Percentiles rank a stretch among this genome's conserved stretches.
These are phyloP conservation scores for Hypomesus transpacificus DNA, from an alignment of 2,113 vertebrate genomes.

Conservation along the genomic window DNA sequence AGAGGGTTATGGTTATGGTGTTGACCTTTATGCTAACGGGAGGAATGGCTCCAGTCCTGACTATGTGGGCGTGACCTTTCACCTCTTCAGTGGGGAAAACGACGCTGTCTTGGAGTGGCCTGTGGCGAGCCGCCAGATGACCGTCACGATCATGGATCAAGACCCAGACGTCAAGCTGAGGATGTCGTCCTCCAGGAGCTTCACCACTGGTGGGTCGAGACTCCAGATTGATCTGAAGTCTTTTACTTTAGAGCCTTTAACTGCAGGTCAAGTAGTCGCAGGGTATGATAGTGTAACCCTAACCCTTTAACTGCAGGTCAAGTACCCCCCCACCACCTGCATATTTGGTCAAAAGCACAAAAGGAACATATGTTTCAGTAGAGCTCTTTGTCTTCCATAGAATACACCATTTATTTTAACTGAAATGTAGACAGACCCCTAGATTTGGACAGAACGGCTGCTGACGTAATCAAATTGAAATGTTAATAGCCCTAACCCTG, in stretches of 20 bases:
- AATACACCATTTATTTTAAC: not conserved
- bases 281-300: too few relatives aligned
- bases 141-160: constrained; percentile 80
- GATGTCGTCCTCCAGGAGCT: constrained; percentile 84
- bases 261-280: too few relatives aligned
- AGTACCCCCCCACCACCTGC: not conserved
- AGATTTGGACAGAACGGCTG: too few relatives aligned
- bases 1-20: constrained; percentile 82
- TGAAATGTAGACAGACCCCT: not conserved
- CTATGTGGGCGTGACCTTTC: constrained; percentile 72
- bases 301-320: not conserved
- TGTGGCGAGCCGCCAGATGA: constrained; percentile 74
- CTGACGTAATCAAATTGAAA: too few relatives aligned
- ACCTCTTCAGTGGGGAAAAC: constrained; percentile 83
- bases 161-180: constrained; percentile 73
- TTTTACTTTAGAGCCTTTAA: too few relatives aligned
- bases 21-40: constrained; percentile 72
- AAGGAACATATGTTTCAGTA: too few relatives aligned
- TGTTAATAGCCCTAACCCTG: too few relatives aligned
- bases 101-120: constrained; percentile 87
- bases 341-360: not conserved
- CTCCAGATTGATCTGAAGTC: too few relatives aligned
- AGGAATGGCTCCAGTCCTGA: not conserved
- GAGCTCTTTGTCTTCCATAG: not conserved
- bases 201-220: constrained; percentile 71